A percentile compares a stretch with the other conserved stretches of the same genome.
phyloP scores from a whole-genome alignment of 2,113 vertebrate species.

The Sinocyclocheilus maitianheensis region DNA sequence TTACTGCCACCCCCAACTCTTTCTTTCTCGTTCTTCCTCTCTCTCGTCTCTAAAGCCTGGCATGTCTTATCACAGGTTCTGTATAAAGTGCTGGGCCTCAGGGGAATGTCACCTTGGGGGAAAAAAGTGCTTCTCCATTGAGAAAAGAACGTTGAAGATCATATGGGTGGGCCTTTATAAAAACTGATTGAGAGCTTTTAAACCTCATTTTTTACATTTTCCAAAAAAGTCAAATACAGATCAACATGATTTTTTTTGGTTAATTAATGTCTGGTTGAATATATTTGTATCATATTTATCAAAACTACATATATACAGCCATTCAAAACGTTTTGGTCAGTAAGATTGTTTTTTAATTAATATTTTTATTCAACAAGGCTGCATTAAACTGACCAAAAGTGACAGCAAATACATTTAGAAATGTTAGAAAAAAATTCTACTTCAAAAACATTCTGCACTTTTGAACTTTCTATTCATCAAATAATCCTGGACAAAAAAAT shows the following conservation, averaged over 20 bases:
- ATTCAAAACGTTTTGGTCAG: neutral
- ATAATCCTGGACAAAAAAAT: too few species aligned
- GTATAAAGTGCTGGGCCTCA: slow-evolving; percentile 45
- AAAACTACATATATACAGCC: neutral
- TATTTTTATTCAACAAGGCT: too few species aligned
- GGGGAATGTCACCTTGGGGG: slow-evolving; percentile 52
- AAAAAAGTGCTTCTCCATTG: slow-evolving; percentile 21
- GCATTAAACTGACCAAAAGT: too few species aligned
- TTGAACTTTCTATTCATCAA: too few species aligned
- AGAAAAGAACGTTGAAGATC: neutral
- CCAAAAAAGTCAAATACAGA: neutral
- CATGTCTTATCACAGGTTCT: slow-evolving; percentile 47
- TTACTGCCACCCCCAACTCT: slow-evolving; percentile 54
- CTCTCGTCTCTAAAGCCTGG: slow-evolving; percentile 43
- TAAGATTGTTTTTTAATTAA: too few species aligned
- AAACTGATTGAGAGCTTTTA: neutral
- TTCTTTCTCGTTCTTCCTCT: slow-evolving; percentile 33
- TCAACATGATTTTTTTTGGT: neutral
- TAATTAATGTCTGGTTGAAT: neutral
- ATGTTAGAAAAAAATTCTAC: too few species aligned
- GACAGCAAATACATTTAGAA: too few species aligned
- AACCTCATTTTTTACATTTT: neutral
- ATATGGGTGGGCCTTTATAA: neutral
- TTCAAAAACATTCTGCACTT: too few species aligned
- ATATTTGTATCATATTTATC: neutral